Conservation (phyloP, 2,797 vertebrate species). For the Chloroceryle amazona region DNA sequence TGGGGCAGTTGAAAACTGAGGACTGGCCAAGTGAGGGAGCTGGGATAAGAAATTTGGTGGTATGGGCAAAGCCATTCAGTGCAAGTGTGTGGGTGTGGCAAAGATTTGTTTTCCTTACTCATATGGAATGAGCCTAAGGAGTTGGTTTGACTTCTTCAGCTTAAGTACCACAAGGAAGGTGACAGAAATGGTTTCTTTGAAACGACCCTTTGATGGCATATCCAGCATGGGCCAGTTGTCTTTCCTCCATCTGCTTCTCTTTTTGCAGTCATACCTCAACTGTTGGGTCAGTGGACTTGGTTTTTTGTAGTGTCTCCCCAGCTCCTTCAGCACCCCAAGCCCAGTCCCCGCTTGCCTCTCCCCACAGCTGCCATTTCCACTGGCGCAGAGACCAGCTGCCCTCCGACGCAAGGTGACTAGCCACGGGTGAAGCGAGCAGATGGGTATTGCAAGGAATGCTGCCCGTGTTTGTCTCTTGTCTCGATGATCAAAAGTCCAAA, state of each 20-base stretch:
- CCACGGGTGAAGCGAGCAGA: not conserved
- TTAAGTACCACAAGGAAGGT: not conserved
- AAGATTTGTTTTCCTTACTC: not conserved
- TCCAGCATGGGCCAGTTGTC: rapidly evolving
- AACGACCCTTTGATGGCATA: rapidly evolving
- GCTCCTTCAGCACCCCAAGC: not conserved
- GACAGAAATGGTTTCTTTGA: not conserved
- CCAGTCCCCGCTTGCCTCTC: not conserved
- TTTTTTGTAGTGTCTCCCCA: not conserved
- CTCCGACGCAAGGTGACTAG: not conserved
- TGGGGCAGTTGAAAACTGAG: too few relatives aligned
- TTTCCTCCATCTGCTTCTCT: not conserved
- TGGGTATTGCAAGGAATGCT: not conserved
- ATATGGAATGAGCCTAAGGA: not conserved
- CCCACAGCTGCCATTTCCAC: not conserved
- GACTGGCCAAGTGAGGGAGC: rapidly evolving
- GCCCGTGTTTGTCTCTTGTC: not conserved
- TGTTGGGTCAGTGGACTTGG: not conserved
- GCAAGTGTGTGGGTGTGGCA: rapidly evolving
- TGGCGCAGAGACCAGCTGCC: not conserved
- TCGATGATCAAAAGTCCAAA: not conserved
- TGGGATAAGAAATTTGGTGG: not conserved
- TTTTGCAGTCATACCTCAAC: not conserved
- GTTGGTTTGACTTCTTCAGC: not conserved
- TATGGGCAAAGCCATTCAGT: rapidly evolving